Evolutionary conservation across 2,888 invertebrate species (phyloP).

Genomic region (Heterodera filipjevi): DNA sequence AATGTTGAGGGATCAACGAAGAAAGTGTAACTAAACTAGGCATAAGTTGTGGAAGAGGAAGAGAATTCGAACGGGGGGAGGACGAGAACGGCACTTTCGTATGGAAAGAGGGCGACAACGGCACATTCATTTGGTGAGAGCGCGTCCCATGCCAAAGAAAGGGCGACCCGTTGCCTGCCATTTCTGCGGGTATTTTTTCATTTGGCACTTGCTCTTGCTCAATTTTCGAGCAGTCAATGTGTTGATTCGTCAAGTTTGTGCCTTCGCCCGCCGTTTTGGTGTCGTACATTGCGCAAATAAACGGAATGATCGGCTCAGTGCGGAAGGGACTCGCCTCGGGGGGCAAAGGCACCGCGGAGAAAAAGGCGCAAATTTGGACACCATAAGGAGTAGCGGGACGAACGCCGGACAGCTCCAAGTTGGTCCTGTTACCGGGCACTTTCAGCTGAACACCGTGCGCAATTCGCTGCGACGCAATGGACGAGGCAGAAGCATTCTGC

Average conservation of each 20-base stretch:
- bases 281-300: conserved; percentile 45
- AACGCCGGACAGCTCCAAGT: conserved; percentile 45
- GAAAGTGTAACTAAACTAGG: too few species aligned
- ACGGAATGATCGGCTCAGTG: conserved; percentile 55
- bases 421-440: conserved; percentile 52
- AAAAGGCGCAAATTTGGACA: conserved; percentile 49
- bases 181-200: neutral
- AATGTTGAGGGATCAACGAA: neutral
- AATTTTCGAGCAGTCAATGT: conserved; percentile 26
- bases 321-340: conserved; percentile 47
- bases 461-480: conserved; percentile 45
- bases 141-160: too few species aligned
- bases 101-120: too few species aligned
- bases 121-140: too few species aligned
- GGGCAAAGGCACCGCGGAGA: conserved; percentile 32
- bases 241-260: neutral
- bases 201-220: neutral
- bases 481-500: conserved; percentile 31
- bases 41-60: too few species aligned
- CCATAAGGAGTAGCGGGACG: conserved; percentile 55
- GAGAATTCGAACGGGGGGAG: neutral
- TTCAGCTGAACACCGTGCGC: conserved; percentile 50
- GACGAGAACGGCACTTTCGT: neutral
- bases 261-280: neutral
- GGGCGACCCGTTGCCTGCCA: neutral